phyloP scores from a whole-genome alignment of 2,113 vertebrate species.

The Apistogramma diplotaenia region DNA sequence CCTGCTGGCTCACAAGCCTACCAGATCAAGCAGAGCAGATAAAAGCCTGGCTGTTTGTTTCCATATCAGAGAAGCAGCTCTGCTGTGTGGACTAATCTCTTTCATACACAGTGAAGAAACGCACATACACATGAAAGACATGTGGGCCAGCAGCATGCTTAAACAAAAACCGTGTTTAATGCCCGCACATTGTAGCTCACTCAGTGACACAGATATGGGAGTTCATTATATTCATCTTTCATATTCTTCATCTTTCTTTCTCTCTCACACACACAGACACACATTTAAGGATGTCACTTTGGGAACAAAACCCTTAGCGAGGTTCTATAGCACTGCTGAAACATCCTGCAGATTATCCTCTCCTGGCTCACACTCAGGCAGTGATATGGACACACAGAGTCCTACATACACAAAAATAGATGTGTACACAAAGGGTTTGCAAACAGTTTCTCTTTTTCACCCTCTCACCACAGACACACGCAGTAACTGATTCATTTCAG shows the following conservation, averaged over 20 bases:
- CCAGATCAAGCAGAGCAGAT: conserved; percentile 59
- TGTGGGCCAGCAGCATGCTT: not conserved
- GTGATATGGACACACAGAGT: conserved; percentile 24
- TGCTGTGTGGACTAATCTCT: conserved; percentile 54
- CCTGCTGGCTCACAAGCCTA: conserved; percentile 1
- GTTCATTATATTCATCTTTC: conserved; percentile 2
- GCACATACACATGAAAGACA: conserved; percentile 27
- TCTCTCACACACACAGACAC: not conserved
- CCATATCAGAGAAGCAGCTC: conserved; percentile 62
- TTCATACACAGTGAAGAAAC: conserved; percentile 38
- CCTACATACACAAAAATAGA: not conserved
- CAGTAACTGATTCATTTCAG: conserved; percentile 58
- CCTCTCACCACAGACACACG: conserved; percentile 31
- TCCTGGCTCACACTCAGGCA: conserved; percentile 48
- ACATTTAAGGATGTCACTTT: conserved; percentile 34
- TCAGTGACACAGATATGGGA: conserved; percentile 12
- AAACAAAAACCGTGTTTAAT: conserved; percentile 38
- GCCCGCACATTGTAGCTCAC: not conserved
- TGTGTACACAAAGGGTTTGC: not conserved
- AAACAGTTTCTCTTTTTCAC: conserved; percentile 25
- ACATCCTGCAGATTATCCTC: conserved; percentile 66
- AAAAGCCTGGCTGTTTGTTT: conserved; percentile 57
- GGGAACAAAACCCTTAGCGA: conserved; percentile 41
- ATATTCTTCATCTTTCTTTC: not conserved
- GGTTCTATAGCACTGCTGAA: conserved; percentile 48